Base-by-base conservation (phyloP, 2,797 vertebrate species). In the Propithecus deckenii region DNA sequence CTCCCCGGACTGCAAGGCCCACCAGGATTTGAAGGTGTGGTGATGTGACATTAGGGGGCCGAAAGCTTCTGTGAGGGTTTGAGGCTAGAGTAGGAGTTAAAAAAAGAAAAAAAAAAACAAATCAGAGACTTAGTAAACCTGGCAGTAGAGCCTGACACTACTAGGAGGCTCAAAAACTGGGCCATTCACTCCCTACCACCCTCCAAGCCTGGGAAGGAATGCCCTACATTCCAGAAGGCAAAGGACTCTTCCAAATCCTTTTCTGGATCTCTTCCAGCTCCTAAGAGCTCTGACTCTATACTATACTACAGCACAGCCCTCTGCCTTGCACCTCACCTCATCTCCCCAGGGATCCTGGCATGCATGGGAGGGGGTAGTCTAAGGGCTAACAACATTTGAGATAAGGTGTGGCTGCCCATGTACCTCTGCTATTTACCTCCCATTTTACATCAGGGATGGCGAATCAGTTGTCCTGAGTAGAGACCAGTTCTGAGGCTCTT, bases 21-120 rank as follows among this genome's bases (percentile, higher is more conserved):
- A 83, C 97, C 98, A 63, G 99, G 99, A 92, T 97, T 98, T 96
- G 98, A 98, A 98, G 99, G 99, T 99, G 97, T 95, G 98, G 75
- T 80, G 32, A 96, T 86, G 46, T 93, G 7, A 65, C 85, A 30
- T 71, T 84, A 78, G 61, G 17, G 23, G 55, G 41, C 55, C 69
- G 69, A 81, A 71, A 69, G 84, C n/a, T 84, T 95, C 63, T 83
- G 10, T 67, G 71, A 86, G 55, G 79, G n/a, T 65, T 78, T 92
- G 69, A 65, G 69, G 81, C 55, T 89, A 76, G 52, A 25, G 72
- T 12, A 67, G 85, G 84, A 83, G 20, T 76, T 18, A 67, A 67
- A 65, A 65, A 57, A 57, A 9, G 43, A 55, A 55, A 55, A 55
- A 38, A n/a, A 14, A 94, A 65, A 85, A 14, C 81, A n/a, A 76